Evolutionary conservation across 2,113 vertebrate species (phyloP).

Genomic region (Amazona vittata): DNA sequence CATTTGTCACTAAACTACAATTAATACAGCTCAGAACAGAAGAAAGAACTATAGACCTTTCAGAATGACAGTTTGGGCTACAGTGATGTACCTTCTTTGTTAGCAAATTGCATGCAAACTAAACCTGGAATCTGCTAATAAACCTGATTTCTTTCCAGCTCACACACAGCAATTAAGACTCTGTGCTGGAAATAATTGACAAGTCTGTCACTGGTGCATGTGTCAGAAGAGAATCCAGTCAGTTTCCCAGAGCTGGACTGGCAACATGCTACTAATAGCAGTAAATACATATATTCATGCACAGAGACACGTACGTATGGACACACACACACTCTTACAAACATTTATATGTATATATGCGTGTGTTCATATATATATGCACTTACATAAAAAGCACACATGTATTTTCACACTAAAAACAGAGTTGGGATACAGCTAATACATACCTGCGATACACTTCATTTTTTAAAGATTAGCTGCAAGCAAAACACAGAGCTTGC

Average conservation of each 20-base stretch:
- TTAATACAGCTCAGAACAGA: not conserved
- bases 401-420: not conserved
- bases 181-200: not conserved
- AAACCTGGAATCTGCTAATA: slow-evolving; percentile 28
- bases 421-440: not conserved
- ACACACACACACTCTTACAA: not conserved
- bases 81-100: not conserved
- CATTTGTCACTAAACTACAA: not conserved
- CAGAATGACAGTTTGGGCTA: not conserved
- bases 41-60: not conserved
- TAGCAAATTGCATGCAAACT: slow-evolving; percentile 13
- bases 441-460: not conserved
- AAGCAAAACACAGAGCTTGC: not conserved
- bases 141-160: not conserved
- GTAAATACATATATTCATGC: not conserved
- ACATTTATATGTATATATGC: not conserved
- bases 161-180: not conserved
- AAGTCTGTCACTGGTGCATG: not conserved
- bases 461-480: not conserved
- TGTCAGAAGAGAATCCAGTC: not conserved
- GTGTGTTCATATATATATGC: not conserved
- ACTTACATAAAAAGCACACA: not conserved
- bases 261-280: fast-evolving
- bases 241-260: not conserved
- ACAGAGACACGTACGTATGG: too few relatives aligned